Base-by-base conservation (phyloP, 2,888 invertebrate genomes). In the Archips crataeganus region DNA sequence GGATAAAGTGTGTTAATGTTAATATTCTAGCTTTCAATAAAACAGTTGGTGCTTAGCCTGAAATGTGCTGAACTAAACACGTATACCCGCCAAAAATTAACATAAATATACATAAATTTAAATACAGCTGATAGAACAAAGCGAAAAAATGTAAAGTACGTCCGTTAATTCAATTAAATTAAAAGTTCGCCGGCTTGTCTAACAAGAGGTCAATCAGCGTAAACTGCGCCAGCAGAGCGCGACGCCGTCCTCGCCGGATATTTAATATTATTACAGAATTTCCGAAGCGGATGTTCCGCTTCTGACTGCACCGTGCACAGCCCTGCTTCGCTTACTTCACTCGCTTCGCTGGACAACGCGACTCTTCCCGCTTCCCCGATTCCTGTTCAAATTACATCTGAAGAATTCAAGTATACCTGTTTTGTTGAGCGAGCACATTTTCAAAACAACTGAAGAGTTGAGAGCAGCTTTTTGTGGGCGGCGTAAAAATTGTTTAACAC, bases 261-360 rank as follows among this genome's bases (percentile, higher is more conserved):
- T 81, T 80, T 79, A 79, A 82, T 80, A 82, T 79, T 82, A 82
- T 84, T 81, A 82, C 72, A 74, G 75, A 75, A 78, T 81, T 77
- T 82, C 83, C 79, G 78, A 75, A 76, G 76, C 79, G 79, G 80
- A 81, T 75, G 78, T 75, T 76, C 77, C 71, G 62, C 54, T 36
- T 57, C 68, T 67, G 65, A 74, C 42, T 68, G 67, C 47, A 72
- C 70, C 62, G 36, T 60, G 68, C 59, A 65, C 68, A 62, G 71
- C 34, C 57, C 45, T 57, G 69, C 69, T 36, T 64, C 59, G 23
- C 61, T 70, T 62, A 39, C 34, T 75, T 57, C 61, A 64, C 57
- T 51, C 64, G 70, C 73, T 70, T 45, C 70, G 61, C 36, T 15
- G 66, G 61, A 45, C 66, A 71, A 60, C 15, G 47, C 15, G 63